These are phyloP conservation scores for Cyrtodaria siliqua DNA, from an alignment of 2,888 invertebrate species.

Conservation along the genomic window DNA sequence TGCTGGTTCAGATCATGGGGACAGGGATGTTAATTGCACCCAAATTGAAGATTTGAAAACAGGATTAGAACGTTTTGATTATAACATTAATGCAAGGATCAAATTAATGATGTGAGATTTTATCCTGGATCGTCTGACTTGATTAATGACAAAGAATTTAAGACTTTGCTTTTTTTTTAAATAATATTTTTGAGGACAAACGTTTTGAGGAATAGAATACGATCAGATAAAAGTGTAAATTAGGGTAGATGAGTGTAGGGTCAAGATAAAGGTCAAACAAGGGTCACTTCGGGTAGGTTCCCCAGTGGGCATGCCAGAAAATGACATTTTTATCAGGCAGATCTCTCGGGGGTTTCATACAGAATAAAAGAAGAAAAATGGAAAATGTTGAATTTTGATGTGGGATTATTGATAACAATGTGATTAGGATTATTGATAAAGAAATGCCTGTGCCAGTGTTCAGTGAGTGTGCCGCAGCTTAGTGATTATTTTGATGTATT, in stretches of 20 bases:
- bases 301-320: conserved; percentile 15
- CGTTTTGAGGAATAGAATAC: conserved; percentile 5
- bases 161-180: too few relatives aligned
- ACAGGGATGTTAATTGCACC: not conserved
- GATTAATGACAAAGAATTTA: too few relatives aligned
- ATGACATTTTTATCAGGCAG: conserved; percentile 13
- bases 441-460: too few relatives aligned
- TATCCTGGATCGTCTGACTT: too few relatives aligned
- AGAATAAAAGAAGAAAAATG: conserved; percentile 48
- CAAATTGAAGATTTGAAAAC: not conserved
- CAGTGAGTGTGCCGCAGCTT: too few relatives aligned
- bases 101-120: too few relatives aligned
- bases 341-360: not conserved
- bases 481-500: too few relatives aligned
- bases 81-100: too few relatives aligned
- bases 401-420: not conserved
- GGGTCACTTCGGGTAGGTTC: conserved; percentile 32
- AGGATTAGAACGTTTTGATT: too few relatives aligned
- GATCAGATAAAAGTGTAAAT: conserved; percentile 31
- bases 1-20: too few relatives aligned
- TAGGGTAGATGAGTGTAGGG: conserved; percentile 9
- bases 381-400: conserved; percentile 43
- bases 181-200: too few relatives aligned
- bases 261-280: conserved; percentile 14
- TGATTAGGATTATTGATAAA: not conserved